Evolutionary conservation across 2,113 vertebrate genomes (phyloP).

Genomic region (Rissa tridactyla): DNA sequence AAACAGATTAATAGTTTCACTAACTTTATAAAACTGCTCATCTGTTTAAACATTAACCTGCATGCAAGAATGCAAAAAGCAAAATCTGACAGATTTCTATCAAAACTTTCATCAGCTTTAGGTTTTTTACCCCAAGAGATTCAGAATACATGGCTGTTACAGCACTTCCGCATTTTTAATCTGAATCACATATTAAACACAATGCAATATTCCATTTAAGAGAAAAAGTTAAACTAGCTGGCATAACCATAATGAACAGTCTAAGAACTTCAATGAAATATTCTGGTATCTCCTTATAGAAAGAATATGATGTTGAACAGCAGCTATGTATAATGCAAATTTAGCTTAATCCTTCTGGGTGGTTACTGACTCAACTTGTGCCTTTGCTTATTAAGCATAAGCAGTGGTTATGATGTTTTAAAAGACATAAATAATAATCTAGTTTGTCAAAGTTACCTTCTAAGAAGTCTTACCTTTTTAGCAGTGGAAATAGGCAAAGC

Average conservation of each 20-base stretch:
- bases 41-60: neutral
- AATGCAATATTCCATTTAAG: neutral
- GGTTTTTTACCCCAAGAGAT: accelerated
- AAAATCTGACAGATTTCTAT: neutral
- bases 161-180: neutral
- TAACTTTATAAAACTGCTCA: neutral
- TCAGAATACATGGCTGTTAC: neutral
- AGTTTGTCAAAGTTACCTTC: neutral
- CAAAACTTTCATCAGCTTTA: neutral
- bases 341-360: neutral
- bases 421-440: neutral
- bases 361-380: neutral
- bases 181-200: neutral
- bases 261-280: neutral
- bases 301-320: neutral
- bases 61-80: neutral
- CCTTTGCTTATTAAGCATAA: neutral
- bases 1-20: neutral
- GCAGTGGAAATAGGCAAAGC: neutral
- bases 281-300: neutral
- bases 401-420: neutral
- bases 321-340: neutral
- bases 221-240: neutral
- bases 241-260: neutral
- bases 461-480: neutral